Percentiles rank a stretch among this genome's conserved stretches.
Evolutionary conservation across 2,888 invertebrate genomes (phyloP).

Genomic region (Myathropa florea): DNA sequence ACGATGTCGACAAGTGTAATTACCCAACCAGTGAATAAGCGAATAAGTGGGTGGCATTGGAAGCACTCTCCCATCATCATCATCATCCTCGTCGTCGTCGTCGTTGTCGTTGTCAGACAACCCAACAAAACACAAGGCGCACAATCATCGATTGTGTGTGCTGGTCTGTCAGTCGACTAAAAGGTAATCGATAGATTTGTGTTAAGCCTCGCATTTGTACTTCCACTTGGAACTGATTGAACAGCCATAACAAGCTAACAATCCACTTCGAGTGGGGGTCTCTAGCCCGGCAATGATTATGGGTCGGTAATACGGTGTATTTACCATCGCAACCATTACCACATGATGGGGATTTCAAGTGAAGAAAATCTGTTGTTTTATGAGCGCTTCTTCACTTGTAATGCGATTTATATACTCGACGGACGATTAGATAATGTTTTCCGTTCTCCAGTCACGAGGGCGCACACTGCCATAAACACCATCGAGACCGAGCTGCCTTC

Average conservation of each 20-base stretch:
- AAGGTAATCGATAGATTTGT: slow-evolving; percentile 68
- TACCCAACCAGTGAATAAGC: slow-evolving; percentile 28
- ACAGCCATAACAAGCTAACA: slow-evolving; percentile 65
- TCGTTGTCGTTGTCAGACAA: slow-evolving; percentile 5
- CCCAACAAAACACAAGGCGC: neutral
- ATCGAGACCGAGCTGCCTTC: neutral
- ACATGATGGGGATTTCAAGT: slow-evolving; percentile 33
- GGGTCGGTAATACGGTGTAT: neutral
- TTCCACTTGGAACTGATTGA: slow-evolving; percentile 69
- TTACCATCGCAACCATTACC: neutral
- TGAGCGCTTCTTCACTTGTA: slow-evolving; percentile 66
- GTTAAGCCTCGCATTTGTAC: slow-evolving; percentile 65
- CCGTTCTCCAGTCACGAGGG: neutral
- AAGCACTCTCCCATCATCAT: slow-evolving; percentile 1
- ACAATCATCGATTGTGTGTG: slow-evolving; percentile 10
- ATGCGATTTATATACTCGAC: slow-evolving; percentile 66
- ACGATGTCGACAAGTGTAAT: slow-evolving; percentile 61
- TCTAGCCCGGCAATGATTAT: neutral
- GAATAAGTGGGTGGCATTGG: neutral
- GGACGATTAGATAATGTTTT: slow-evolving; percentile 66
- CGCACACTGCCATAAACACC: neutral
- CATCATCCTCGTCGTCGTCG: neutral
- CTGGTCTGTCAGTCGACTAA: slow-evolving; percentile 10
- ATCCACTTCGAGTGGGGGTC: slow-evolving; percentile 50
- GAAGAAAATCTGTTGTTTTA: slow-evolving; percentile 68